phyloP scores from a whole-genome alignment of 1,140 invertebrate species.

The Drosophila ohnishii region DNA sequence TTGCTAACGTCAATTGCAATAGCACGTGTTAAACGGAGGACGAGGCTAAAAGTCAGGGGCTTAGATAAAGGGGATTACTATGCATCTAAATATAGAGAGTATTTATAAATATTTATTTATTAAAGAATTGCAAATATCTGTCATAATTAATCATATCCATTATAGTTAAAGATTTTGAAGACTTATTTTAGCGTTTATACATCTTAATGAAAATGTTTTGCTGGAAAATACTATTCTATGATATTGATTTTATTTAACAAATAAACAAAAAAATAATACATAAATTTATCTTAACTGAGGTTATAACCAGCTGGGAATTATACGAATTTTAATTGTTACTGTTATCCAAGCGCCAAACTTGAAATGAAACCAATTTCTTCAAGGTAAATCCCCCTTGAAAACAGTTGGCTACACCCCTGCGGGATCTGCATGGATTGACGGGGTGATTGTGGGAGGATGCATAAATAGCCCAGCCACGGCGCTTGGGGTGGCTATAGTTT shows the following conservation, averaged over 20 bases:
- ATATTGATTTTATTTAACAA: background rate
- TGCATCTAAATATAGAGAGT: background rate
- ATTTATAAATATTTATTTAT: background rate
- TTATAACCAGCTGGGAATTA: background rate
- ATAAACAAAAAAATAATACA: background rate
- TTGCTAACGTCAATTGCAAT: conserved; percentile 12
- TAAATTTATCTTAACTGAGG: background rate
- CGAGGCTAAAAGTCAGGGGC: background rate
- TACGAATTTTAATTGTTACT: background rate
- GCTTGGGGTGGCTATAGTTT: conserved; percentile 49
- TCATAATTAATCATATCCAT: no score
- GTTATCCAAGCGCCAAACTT: background rate
- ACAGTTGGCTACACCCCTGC: background rate
- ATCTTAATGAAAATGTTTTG: background rate
- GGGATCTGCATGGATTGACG: conserved; percentile 6
- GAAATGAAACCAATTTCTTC: background rate
- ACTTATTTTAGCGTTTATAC: background rate
- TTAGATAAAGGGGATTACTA: background rate
- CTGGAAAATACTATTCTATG: no score
- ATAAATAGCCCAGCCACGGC: conserved; percentile 56
- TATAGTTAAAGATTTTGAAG: background rate
- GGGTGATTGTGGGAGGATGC: conserved; percentile 37
- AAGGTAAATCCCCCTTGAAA: background rate
- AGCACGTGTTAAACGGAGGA: conserved; percentile 1
- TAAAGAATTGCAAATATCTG: no score